A percentile compares a stretch with the other conserved stretches of the same genome.
phyloP scores from a whole-genome alignment of 1,140 invertebrate species.

The Brachionus rubens region DNA sequence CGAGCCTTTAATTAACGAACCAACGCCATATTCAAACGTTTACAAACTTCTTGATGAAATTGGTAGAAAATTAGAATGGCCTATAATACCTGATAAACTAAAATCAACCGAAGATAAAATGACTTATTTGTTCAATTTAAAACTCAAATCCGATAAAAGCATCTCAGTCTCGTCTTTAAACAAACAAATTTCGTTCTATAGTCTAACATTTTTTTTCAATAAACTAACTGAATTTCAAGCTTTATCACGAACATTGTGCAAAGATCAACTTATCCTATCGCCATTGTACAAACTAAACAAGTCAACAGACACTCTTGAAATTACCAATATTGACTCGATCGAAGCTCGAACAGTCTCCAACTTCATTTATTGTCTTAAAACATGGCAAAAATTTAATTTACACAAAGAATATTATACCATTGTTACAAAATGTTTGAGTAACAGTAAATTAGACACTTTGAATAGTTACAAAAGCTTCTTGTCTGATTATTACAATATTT shows the following conservation, averaged over 20 bases:
- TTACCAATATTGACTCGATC: too few relatives aligned
- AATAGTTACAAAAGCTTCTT: constrained; percentile 7
- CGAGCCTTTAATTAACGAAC: background rate
- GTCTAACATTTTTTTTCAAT: constrained; percentile 28
- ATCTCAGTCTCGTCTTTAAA: constrained; percentile 13
- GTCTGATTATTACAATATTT: constrained; percentile 13
- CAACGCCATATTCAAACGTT: background rate
- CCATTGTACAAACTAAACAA: background rate
- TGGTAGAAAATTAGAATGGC: constrained; percentile 13
- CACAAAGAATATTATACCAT: constrained; percentile 39
- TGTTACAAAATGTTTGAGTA: constrained; percentile 29
- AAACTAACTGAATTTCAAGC: constrained; percentile 37
- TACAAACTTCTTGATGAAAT: constrained; percentile 18
- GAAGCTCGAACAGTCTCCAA: background rate
- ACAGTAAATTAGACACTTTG: constrained; percentile 32
- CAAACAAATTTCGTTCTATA: constrained; percentile 35
- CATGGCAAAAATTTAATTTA: constrained; percentile 29
- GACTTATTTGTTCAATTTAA: background rate
- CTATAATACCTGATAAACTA: background rate
- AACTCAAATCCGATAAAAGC: constrained; percentile 6
- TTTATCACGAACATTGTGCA: background rate
- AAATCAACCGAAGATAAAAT: background rate
- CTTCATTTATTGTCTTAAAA: background rate
- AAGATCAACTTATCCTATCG: background rate
- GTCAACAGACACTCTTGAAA: too few relatives aligned